Base-by-base conservation (phyloP, 2,113 vertebrate genomes). In the Pelodiscus sinensis region DNA sequence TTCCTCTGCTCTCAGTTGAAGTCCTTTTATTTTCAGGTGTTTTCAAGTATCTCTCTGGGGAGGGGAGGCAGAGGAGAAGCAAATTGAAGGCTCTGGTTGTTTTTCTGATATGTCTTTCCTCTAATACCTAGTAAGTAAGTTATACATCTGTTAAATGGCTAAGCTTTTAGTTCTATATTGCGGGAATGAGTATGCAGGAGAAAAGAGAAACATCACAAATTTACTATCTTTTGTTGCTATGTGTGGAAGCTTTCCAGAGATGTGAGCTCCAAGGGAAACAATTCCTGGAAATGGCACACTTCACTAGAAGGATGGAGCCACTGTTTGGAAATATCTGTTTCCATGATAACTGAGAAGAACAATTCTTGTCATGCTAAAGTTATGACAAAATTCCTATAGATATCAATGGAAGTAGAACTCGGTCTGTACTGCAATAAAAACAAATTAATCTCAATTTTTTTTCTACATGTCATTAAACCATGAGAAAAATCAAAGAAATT, bases 301-400 rank as follows among this genome's bases (percentile, higher is more conserved):
- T 62, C 65, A 84, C 38, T 96, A 92, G 90, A 57, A 91, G 88
- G 50, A 82, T 89, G 82, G 91, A 55, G 87, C n/a, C 87, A 85
- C 55, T n/a, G 62, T 31, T 60, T 96, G 88, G 91, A 78, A 94
- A 79, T 94, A 92, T 88, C 95, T 96, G 94, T 94, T 88, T 95
- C 79, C 88, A 92, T 65, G 93, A 52, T 65, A 88, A 86, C 82
- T 87, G 84, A 78, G 86, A 91, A 93, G 4, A 81, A 52, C 51
- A 80, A 62, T 55, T 90, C 81, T 3, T 3, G 58, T 71, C 84
- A 85, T 21, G 38, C 38, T 85, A 78, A 88, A 88, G 77, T 88
- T 44, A 90, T 82, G 91, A 85, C 73, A 94, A 22, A 93, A 81
- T 71, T 9, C n/a, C 65, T 75, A 62, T 91, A 52, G 79, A 73